phyloP scores from a whole-genome alignment of 1,140 invertebrate species.

The Brachionus rubens region DNA sequence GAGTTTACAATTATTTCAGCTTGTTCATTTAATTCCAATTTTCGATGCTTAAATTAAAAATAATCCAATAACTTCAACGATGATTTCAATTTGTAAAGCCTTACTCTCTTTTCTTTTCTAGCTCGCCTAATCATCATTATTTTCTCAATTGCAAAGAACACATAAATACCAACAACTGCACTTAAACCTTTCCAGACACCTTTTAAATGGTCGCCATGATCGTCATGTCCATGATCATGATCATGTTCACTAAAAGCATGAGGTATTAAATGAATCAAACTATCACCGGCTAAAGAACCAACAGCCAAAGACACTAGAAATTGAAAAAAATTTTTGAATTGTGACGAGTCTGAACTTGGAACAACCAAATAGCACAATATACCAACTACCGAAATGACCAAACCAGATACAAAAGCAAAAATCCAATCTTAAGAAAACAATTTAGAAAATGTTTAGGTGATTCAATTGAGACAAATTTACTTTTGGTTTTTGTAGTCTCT shows the following conservation, averaged over 20 bases:
- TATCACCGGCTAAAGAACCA: constrained; percentile 43
- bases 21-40: not conserved
- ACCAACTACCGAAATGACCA: constrained; percentile 10
- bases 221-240: not conserved
- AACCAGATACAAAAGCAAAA: constrained; percentile 24
- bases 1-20: not conserved
- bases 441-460: not conserved
- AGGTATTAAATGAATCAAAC: constrained; percentile 47
- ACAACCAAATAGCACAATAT: constrained; percentile 31
- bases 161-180: constrained; percentile 53
- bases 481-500: not conserved
- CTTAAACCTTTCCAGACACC: constrained; percentile 51
- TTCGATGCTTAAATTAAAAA: not conserved
- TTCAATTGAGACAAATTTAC: not conserved
- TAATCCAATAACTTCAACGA: not conserved
- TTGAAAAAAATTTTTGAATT: constrained; percentile 36
- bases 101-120: constrained; percentile 30
- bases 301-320: constrained; percentile 48
- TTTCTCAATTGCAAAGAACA: constrained; percentile 54
- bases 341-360: not conserved
- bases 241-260: constrained; percentile 30
- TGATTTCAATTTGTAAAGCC: not conserved
- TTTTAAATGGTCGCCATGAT: not conserved
- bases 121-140: constrained; percentile 48
- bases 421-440: not conserved